These are phyloP conservation scores for Temnothorax nylanderi DNA, from an alignment of 1,140 invertebrate genomes.

Conservation along the genomic window DNA sequence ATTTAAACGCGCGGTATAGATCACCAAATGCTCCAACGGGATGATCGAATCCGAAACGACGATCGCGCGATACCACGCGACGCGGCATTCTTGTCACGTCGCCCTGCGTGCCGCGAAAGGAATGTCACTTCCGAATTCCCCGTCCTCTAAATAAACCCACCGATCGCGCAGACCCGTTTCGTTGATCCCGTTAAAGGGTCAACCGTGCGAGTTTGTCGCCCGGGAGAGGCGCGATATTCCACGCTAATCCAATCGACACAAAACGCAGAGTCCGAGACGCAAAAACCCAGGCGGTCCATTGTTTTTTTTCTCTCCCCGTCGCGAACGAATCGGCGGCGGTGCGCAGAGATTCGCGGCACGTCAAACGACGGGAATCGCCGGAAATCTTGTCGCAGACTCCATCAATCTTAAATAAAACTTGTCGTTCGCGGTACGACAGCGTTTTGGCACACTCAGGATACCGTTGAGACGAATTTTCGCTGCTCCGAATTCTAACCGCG, in stretches of 20 bases:
- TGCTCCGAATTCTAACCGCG: background rate
- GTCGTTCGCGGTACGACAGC: background rate
- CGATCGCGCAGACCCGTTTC: background rate
- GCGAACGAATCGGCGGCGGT: background rate
- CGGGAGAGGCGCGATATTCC: too few species aligned
- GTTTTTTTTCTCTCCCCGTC: background rate
- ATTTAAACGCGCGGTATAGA: background rate
- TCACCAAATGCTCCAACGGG: background rate
- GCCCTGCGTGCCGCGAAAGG: constrained; percentile 1
- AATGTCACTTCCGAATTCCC: constrained; percentile 67
- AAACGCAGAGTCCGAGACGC: background rate
- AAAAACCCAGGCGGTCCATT: background rate
- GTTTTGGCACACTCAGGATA: background rate
- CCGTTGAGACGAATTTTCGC: background rate
- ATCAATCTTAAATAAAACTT: too few species aligned
- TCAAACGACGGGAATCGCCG: too few species aligned
- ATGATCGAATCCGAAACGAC: background rate
- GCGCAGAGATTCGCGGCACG: background rate
- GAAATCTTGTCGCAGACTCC: too few species aligned
- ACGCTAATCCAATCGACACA: background rate
- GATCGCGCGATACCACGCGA: background rate
- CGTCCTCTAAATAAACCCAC: constrained; percentile 15
- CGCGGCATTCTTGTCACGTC: constrained; percentile 56
- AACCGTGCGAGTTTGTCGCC: too few species aligned
- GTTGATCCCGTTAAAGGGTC: too few species aligned